Percentiles rank a stretch among this genome's conserved stretches.
phyloP scores from a whole-genome alignment of 2,113 vertebrate genomes.

The Notothenia coriiceps region DNA sequence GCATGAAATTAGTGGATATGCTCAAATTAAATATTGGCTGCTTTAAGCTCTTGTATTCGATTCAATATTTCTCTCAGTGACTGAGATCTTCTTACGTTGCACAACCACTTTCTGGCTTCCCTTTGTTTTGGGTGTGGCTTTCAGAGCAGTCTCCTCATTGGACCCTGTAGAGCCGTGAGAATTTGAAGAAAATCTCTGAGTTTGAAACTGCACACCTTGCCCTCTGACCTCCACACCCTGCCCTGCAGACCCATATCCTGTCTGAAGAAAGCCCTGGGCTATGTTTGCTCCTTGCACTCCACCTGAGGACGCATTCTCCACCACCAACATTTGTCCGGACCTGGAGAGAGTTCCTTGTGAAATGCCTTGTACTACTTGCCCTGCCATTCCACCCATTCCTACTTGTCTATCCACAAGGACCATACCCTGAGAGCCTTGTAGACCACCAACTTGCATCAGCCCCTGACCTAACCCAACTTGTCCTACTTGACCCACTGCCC shows the following conservation, averaged over 20 bases:
- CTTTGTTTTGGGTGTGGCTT: constrained; percentile 49
- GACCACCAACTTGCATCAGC: constrained; percentile 82
- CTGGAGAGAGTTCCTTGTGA: constrained; percentile 50
- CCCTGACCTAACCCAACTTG: constrained; percentile 85
- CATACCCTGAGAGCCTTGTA: constrained; percentile 75
- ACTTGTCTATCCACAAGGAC: constrained; percentile 73
- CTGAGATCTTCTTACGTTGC: constrained; percentile 74
- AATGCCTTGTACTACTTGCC: constrained; percentile 37
- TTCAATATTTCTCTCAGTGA: constrained; percentile 76
- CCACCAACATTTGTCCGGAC: constrained; percentile 58
- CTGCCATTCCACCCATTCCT: constrained; percentile 38
- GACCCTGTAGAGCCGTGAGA: constrained; percentile 50
- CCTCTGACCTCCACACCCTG: constrained; percentile 44
- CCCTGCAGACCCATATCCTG: constrained; percentile 17
- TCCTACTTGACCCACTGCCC: constrained; percentile 56
- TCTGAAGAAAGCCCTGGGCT: constrained; percentile 29
- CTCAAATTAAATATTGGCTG: not conserved
- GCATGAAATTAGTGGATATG: not conserved
- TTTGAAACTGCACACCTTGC: constrained; percentile 39
- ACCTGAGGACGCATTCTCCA: constrained; percentile 59
- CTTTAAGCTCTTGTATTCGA: constrained; percentile 56
- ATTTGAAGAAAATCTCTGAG: constrained; percentile 32
- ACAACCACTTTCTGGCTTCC: constrained; percentile 69
- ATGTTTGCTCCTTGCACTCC: constrained; percentile 34
- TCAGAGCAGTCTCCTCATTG: constrained; percentile 42